A percentile compares a stretch with the other conserved stretches of the same genome.
These are phyloP conservation scores for Isurus oxyrinchus DNA, from an alignment of 2,113 vertebrate species.

Conservation along the genomic window DNA sequence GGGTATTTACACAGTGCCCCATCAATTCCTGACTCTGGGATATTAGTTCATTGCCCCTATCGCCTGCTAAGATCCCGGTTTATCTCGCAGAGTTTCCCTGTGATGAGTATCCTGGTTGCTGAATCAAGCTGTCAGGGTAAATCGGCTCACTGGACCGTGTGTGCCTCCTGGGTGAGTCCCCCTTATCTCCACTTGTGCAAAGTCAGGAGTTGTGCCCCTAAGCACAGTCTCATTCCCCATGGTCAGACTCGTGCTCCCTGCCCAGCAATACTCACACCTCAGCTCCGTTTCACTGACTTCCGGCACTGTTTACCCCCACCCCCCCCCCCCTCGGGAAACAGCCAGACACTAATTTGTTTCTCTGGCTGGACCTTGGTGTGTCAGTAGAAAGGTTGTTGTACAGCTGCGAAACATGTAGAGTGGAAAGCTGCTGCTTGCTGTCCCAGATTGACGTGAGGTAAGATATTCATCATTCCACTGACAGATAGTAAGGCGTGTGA, in stretches of 20 bases:
- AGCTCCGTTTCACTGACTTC: not conserved
- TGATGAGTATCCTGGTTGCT: not conserved
- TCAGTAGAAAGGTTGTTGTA: too few species aligned
- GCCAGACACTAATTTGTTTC: not conserved
- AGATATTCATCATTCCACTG: not conserved
- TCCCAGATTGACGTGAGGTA: not conserved
- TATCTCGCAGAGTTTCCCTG: not conserved
- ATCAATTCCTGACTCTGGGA: not conserved
- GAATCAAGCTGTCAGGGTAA: not conserved
- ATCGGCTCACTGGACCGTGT: too few species aligned
- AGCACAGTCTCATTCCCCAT: not conserved
- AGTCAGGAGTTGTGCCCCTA: not conserved
- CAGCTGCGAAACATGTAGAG: not conserved
- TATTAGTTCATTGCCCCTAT: not conserved
- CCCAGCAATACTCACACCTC: not conserved
- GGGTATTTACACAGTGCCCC: not conserved
- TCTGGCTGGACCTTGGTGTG: not conserved
- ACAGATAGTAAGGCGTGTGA: too few species aligned
- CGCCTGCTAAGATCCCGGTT: not conserved
- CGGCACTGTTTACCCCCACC: not conserved
- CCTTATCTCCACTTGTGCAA: too few species aligned
- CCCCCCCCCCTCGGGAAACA: not conserved
- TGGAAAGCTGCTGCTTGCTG: not conserved
- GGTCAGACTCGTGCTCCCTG: not conserved
- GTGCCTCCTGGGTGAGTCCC: too few species aligned